phyloP scores from a whole-genome alignment of 2,797 vertebrate species.

The Danionella dracula region DNA sequence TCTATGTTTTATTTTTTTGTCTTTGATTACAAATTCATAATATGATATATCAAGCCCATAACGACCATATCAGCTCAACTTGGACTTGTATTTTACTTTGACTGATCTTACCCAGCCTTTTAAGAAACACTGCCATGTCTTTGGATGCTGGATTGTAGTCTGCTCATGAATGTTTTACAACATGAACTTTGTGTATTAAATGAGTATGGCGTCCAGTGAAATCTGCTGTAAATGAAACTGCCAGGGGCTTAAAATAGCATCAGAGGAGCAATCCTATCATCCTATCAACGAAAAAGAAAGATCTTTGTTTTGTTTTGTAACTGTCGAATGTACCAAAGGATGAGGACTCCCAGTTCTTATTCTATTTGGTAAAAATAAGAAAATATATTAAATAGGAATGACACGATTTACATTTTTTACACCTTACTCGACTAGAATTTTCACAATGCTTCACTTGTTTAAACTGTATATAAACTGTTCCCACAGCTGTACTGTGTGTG shows the following conservation, averaged over 20 bases:
- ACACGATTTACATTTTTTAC: not conserved
- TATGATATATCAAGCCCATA: not conserved
- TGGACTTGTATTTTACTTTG: not conserved
- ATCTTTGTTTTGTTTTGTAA: constrained; percentile 53
- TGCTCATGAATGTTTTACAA: constrained; percentile 19
- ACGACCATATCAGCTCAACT: not conserved
- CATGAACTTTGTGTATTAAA: not conserved
- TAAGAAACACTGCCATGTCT: constrained; percentile 22
- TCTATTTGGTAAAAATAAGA: not conserved
- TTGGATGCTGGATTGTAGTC: constrained; percentile 2
- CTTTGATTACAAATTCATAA: not conserved
- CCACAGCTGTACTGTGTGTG: not conserved
- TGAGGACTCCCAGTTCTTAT: constrained; percentile 9
- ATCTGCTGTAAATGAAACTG: constrained; percentile 5
- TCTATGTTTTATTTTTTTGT: too few species aligned
- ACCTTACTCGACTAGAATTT: not conserved
- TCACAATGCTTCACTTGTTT: not conserved
- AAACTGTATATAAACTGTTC: not conserved
- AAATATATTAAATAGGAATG: not conserved
- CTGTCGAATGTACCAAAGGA: constrained; percentile 82
- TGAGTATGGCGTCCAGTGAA: constrained; percentile 7
- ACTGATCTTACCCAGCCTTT: not conserved
- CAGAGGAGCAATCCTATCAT: constrained; percentile 3
- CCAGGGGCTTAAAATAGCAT: constrained; percentile 68
- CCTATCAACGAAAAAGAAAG: not conserved